A percentile compares a stretch with the other conserved stretches of the same genome.
Conservation (phyloP, 2,888 invertebrate species). For the Acronicta leporina region DNA sequence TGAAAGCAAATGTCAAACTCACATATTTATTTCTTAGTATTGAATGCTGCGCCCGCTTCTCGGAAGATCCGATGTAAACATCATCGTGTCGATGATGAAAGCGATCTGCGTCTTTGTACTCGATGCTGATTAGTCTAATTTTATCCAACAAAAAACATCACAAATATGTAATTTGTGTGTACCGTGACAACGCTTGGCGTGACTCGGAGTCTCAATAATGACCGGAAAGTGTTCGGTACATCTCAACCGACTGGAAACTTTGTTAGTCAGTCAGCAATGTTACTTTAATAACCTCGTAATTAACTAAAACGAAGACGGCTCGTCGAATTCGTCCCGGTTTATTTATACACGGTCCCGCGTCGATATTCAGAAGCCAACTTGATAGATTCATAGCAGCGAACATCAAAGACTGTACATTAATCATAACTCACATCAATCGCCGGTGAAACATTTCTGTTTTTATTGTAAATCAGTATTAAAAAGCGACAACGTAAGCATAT, state of each 20-base stretch:
- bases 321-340: conserved; percentile 81
- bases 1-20: conserved; percentile 89
- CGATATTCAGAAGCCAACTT: conserved; percentile 87
- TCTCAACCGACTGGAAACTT: conserved; percentile 57
- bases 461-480: conserved; percentile 89
- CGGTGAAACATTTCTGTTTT: conserved; percentile 86
- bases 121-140: conserved; percentile 87
- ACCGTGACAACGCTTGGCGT: conserved; percentile 81
- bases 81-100: conserved; percentile 89
- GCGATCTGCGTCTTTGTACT: conserved; percentile 88
- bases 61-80: conserved; percentile 86
- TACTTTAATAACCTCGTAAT: conserved; percentile 85
- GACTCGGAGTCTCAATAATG: conserved; percentile 69
- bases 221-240: conserved; percentile 64
- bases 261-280: conserved; percentile 68
- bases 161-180: conserved; percentile 78
- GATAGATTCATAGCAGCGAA: conserved; percentile 88
- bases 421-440: conserved; percentile 89
- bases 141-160: conserved; percentile 74
- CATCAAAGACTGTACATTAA: conserved; percentile 87
- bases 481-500: conserved; percentile 86
- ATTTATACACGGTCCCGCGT: conserved; percentile 83
- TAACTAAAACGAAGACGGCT: conserved; percentile 83
- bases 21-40: conserved; percentile 89
- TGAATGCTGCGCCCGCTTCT: conserved; percentile 86